Base-by-base conservation (phyloP, 2,113 vertebrate species). In the Coreoperca whiteheadi region DNA sequence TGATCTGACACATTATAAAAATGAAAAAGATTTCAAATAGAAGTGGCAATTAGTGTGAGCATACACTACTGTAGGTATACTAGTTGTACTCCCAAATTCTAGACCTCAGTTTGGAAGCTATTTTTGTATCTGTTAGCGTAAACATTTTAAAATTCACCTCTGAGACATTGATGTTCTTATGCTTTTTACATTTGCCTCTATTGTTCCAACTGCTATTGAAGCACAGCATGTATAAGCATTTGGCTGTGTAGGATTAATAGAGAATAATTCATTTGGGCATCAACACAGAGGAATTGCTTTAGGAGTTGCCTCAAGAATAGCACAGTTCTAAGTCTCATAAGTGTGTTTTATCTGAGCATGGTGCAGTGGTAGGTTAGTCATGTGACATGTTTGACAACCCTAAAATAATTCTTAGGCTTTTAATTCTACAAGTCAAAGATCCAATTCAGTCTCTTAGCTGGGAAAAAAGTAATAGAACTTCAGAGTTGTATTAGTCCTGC, bases 261-360 rank as follows among this genome's bases (percentile, higher is more conserved):
- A 81, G 77, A 85, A 82, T 64, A 69, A 59, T 46, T 80, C 28
- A 84, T 87, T 86, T 71, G 54, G 51, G 79, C 82, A 79, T 81
- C 73, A 68, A 68, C 50, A 54, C 73, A 66, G 39, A 73, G 48
- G 34, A 74, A 61, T 71, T 77, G 61, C 69, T 63, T 56, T 60
- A 74, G 60, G 66, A 76, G 68, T 72, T 72, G 41, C 61, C 56
- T 77, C 18, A 14, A 56, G 54, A 78, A 65, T 23, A 66, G 57
- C 30, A 41, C 57, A 16, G 34, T 39, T 70, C 39, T 65, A 34
- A n/a, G 32, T 71, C 23, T 76, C 28, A 20, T 75, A 50, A 34
- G n/a, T 70, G 9, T 71, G 56, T 85, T 82, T 78, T 77, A 57
- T 82, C 64, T 39, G 34, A 81, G 71, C 57, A 68, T 20, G 32